phyloP scores from a whole-genome alignment of 2,888 invertebrate genomes.

The Teleogryllus oceanicus region DNA sequence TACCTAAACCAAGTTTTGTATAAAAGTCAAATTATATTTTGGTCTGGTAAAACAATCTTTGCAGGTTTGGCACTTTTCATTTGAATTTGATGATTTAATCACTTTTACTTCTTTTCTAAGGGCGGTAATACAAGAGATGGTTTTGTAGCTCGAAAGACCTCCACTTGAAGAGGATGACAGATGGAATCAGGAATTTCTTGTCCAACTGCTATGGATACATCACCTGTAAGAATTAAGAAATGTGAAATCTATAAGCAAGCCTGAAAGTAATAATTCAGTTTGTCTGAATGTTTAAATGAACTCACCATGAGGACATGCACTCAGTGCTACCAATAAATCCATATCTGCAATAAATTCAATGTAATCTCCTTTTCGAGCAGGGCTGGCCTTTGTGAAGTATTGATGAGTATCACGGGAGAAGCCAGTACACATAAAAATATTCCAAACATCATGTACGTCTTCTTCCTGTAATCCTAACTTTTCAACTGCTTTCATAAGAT shows the following conservation, averaged over 20 bases:
- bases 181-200: conserved; percentile 47
- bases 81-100: neutral
- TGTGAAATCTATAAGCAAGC: neutral
- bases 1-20: no score
- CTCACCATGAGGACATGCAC: conserved; percentile 49
- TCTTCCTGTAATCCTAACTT: conserved; percentile 48
- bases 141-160: conserved; percentile 44
- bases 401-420: conserved; percentile 50
- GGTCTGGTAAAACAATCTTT: neutral
- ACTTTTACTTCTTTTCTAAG: neutral
- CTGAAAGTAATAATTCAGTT: neutral
- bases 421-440: conserved; percentile 54
- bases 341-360: conserved; percentile 54
- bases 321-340: conserved; percentile 50
- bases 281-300: neutral
- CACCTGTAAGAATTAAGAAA: conserved; percentile 42
- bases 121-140: conserved; percentile 4
- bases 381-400: conserved; percentile 53
- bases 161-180: conserved; percentile 49
- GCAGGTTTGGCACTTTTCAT: neutral
- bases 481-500: conserved; percentile 47
- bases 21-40: no score
- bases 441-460: conserved; percentile 54
- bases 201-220: conserved; percentile 50
- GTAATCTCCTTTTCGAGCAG: conserved; percentile 50